Evolutionary conservation across 2,113 vertebrate species (phyloP), one percentile per base, ranked within the genome.

Genomic region (Motacilla tschutschensis): DNA sequence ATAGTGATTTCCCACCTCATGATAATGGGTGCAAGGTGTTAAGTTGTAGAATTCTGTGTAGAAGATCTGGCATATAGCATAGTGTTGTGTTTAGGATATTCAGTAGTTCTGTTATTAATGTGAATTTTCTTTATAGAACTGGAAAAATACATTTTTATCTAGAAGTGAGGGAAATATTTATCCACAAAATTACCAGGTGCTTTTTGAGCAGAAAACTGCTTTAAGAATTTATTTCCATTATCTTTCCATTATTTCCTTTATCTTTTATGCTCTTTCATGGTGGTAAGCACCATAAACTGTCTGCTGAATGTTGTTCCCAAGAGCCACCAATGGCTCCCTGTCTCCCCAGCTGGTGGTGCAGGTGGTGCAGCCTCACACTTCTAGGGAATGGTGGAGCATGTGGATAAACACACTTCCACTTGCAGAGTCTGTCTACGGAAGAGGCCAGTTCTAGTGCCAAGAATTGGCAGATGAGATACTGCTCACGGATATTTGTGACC

Each of bases 181-280:
- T 63, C 64, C 60, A 77, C 51, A 73, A 73, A 83, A 74, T 36
- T 21, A 76, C 33, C 9, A 55, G 36, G 48, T 89, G 79, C 59
- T 85, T 90, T 90, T 67, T 70, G 40, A 82, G 67, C 51, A 91
- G 79, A 82, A 88, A 58, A 73, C 60, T 59, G 35, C 66, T 77
- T 79, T 41, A 82, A n/a, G 26, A 76, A 70, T 85, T 84, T 3
- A 66, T 47, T 72, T 92, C 53, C 0, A 0, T 87, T 33, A 33
- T 33, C 33, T 33, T 33, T 33, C 33, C 33, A 33, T 33, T 33
- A 33, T 33, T 33, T 67, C 63, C 71, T 88, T 78, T 87, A 6
- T 81, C 24, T 79, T 78, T 33, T 72, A 28, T 84, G 51, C 11
- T 82, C 21, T 86, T 79, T 84, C 43, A 47, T 18, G 21, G 51